phyloP scores from a whole-genome alignment of 2,888 invertebrate genomes.

The Brachypterus glaber region DNA sequence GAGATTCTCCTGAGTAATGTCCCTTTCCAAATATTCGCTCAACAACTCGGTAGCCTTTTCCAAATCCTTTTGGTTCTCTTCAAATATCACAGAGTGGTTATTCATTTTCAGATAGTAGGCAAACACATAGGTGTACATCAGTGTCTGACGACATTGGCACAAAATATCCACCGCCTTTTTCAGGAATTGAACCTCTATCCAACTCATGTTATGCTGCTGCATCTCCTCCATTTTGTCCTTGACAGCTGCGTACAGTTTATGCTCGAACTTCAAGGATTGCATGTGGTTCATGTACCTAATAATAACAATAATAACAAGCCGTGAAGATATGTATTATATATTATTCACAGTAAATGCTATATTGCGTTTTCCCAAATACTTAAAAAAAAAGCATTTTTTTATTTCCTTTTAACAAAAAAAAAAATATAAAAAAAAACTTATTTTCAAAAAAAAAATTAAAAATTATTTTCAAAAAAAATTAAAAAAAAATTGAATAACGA shows the following conservation, averaged over 20 bases:
- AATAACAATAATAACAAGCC: too few relatives aligned
- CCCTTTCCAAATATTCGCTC: slow-evolving; percentile 95
- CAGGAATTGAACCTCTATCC: slow-evolving; percentile 99
- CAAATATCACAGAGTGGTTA: slow-evolving; percentile 98
- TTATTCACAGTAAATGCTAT: too few relatives aligned
- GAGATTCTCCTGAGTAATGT: slow-evolving; percentile 94
- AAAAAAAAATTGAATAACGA: too few relatives aligned
- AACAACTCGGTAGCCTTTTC: slow-evolving; percentile 97
- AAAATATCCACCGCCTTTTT: slow-evolving; percentile 96
- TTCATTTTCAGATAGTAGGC: slow-evolving; percentile 97
- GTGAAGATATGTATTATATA: too few relatives aligned
- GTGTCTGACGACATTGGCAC: slow-evolving; percentile 92
- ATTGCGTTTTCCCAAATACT: too few relatives aligned
- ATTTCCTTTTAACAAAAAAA: too few relatives aligned
- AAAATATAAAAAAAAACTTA: too few relatives aligned
- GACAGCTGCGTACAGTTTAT: slow-evolving; percentile 90
- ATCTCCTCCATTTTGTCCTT: slow-evolving; percentile 99
- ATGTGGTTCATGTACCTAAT: slow-evolving; percentile 99
- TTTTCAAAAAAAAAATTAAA: too few relatives aligned
- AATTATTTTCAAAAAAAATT: too few relatives aligned
- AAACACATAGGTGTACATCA: slow-evolving; percentile 99
- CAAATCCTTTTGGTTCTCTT: slow-evolving; percentile 97
- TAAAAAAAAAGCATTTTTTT: too few relatives aligned
- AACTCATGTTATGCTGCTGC: slow-evolving; percentile 99
- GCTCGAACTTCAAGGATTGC: slow-evolving; percentile 97